Base-by-base conservation (phyloP, 2,113 vertebrate genomes). In the Entelurus aequoreus region DNA sequence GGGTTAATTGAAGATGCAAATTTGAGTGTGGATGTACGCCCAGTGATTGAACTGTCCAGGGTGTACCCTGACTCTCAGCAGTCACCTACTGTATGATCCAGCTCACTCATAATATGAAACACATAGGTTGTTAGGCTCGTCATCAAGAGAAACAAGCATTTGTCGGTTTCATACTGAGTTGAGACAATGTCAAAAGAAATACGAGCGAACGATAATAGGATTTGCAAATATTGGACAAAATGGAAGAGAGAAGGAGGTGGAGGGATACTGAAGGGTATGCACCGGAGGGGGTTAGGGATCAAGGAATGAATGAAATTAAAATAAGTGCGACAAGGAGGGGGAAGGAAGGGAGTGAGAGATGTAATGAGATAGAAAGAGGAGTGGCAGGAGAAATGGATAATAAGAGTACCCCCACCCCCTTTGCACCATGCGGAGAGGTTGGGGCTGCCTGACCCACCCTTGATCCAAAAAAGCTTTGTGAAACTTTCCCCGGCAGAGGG, bases 261-360 rank as follows among this genome's bases (percentile, higher is more conserved):
- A 72, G 65, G 55, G 80, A 69, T 71, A 74, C 63, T 75, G 74
- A 54, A 62, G 61, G 62, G 67, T 44, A 11, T 2, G 10, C 60
- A 35, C 52, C 12, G 62, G 80, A 64, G 42, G 63, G 61, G 72
- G 63, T 68, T 69, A 51, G 72, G 83, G 81, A 83, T 83, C 75
- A 79, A 71, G 77, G 78, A 69, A 88, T 90, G 88, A 89, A 89
- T 89, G 80, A 88, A 87, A 87, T 84, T 87, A 87, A 84, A 90
- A 89, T 88, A 85, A 85, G 82, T 79, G 84, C 81, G 80, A 84
- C 78, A 75, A 75, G 72, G 80, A 80, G 67, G 78, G 75, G 68
- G 66, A 71, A 74, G 65, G 46, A 71, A 68, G 85, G 86, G 88
- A 84, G 82, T 82, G 79, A 72, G 85, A 76, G 76, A 63, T 66